Evolutionary conservation across 2,888 invertebrate genomes (phyloP).

Genomic region (Encarsia formosa): DNA sequence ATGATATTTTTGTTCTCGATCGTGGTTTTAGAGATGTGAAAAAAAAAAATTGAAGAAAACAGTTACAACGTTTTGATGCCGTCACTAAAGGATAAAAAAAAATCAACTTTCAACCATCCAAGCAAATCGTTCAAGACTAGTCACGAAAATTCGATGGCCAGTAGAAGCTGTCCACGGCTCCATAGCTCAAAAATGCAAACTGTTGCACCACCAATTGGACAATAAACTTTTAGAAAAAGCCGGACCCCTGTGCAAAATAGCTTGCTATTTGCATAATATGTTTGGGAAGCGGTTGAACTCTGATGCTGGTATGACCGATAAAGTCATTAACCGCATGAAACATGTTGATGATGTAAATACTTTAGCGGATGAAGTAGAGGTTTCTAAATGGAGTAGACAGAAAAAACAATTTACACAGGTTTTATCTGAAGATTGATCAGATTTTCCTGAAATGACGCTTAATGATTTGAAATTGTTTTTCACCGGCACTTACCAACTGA

Average conservation of each 20-base stretch:
- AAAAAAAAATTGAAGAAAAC: background rate
- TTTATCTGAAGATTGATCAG: constrained; percentile 1
- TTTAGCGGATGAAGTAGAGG: constrained; percentile 24
- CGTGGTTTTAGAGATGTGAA: constrained; percentile 23
- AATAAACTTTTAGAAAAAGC: background rate
- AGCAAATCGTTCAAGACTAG: constrained; percentile 29
- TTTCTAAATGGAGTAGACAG: background rate
- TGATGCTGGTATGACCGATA: too few relatives aligned
- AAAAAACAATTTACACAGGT: constrained; percentile 2
- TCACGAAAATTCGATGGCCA: constrained; percentile 29
- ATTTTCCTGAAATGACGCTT: constrained; percentile 24
- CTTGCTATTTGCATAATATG: background rate
- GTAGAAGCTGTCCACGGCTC: constrained; percentile 32
- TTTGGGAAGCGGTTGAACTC: background rate
- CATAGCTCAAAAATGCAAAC: constrained; percentile 28
- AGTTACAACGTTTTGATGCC: background rate
- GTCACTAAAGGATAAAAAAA: background rate
- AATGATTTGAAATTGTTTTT: constrained; percentile 26
- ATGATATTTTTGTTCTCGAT: constrained; percentile 31
- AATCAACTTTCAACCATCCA: constrained; percentile 28
- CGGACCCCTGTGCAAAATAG: background rate
- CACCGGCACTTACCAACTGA: constrained; percentile 30
- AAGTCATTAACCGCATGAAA: background rate
- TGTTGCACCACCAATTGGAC: constrained; percentile 1
- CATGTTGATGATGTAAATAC: background rate